Evolutionary conservation across 2,113 vertebrate genomes (phyloP).

Genomic region (Chrysochloris asiatica): DNA sequence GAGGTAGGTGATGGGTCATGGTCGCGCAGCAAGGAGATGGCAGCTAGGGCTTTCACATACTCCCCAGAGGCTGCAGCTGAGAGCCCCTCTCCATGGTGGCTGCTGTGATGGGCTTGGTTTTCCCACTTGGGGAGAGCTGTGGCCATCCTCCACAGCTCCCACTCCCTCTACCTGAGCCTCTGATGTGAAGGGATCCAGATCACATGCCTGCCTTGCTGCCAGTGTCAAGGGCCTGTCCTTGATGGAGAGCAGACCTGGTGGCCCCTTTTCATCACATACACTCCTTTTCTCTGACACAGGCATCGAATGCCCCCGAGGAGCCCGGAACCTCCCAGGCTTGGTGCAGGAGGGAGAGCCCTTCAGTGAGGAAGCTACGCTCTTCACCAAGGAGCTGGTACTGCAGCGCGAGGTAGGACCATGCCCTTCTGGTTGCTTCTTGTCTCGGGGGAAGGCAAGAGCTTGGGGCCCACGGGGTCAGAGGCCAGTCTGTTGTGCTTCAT

Average conservation of each 20-base stretch:
- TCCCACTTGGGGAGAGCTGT: background rate
- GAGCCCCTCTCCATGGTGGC: background rate
- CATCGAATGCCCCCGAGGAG: conserved; percentile 96
- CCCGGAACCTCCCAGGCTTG: conserved; percentile 91
- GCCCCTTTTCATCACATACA: conserved; percentile 28
- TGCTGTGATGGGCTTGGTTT: background rate
- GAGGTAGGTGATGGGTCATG: background rate
- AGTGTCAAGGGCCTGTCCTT: background rate
- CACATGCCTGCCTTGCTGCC: background rate
- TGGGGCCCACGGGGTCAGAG: no score
- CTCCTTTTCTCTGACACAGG: conserved; percentile 83
- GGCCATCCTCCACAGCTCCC: background rate
- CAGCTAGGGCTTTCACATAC: no score
- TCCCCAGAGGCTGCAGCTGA: background rate
- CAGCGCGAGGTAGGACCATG: conserved; percentile 94
- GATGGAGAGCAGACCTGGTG: background rate
- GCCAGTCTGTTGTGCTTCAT: no score
- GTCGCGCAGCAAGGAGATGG: background rate
- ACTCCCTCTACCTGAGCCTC: background rate
- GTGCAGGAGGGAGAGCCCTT: conserved; percentile 95
- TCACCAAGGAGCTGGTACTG: conserved; percentile 98
- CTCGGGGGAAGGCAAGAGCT: background rate
- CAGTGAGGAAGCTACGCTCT: conserved; percentile 95
- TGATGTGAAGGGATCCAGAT: background rate
- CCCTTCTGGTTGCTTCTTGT: background rate